Evolutionary conservation across 2,113 vertebrate species (phyloP).

Genomic region (Nansenia antarctica): DNA sequence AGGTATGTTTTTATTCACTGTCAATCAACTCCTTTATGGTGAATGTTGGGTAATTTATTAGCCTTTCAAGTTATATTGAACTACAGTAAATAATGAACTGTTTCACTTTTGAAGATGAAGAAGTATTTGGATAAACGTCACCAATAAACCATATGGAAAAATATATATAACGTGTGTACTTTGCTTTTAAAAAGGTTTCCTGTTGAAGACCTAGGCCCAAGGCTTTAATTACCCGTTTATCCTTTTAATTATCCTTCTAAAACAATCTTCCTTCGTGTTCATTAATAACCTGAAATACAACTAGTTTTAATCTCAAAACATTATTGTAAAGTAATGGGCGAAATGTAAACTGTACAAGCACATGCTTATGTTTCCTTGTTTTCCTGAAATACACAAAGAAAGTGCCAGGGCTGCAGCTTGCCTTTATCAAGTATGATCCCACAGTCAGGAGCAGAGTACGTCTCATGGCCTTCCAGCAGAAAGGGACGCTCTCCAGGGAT

Average conservation of each 20-base stretch:
- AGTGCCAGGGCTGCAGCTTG: background rate
- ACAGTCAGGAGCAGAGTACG: conserved; percentile 1
- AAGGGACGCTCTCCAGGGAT: conserved; percentile 10
- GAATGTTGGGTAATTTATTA: background rate
- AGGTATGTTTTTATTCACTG: background rate
- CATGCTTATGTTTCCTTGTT: background rate
- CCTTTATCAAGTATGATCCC: conserved; percentile 2
- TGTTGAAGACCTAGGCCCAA: background rate
- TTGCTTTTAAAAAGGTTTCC: background rate
- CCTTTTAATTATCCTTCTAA: no score
- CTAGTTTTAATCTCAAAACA: background rate
- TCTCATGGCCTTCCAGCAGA: background rate
- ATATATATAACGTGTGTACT: conserved; percentile 11
- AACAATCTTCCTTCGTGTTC: no score
- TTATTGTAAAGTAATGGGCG: background rate
- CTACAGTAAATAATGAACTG: background rate
- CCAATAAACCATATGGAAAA: conserved; percentile 51
- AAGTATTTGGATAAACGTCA: conserved; percentile 44
- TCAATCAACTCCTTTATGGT: background rate
- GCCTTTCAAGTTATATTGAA: background rate
- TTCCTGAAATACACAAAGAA: no score
- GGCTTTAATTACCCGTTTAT: no score
- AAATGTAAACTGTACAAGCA: background rate
- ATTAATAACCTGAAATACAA: no score
- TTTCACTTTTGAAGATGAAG: no score